Base-by-base conservation (phyloP, 2,888 invertebrate genomes). In the Hirtodrosophila alboralis region DNA sequence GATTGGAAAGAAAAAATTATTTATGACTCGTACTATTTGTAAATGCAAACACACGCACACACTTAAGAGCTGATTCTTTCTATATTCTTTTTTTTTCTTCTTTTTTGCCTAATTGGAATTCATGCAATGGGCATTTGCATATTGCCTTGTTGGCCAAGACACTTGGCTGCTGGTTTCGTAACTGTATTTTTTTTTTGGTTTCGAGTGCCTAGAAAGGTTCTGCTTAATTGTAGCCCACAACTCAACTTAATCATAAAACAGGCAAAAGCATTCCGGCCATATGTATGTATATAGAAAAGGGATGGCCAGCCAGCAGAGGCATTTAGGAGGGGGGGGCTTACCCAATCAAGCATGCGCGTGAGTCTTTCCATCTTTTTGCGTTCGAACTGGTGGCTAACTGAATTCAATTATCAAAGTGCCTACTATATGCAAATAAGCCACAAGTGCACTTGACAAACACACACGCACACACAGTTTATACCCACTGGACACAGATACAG, bases 331-430 rank as follows among this genome's bases (percentile, higher is more conserved):
- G 10, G 8, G 21, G 23, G 5, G 28, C 36, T 33, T 54, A 64
- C 31, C 79, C 79, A 79, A 79, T 79, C 79, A 79, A 84, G 84
- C 81, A 78, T 67, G 79, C 79, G 79, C 79, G 79, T 79, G 79
- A 80, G 83, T 81, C 48, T 48, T 54, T 45, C 75, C 79, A 81
- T 85, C 78, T 72, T 76, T 70, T 69, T 60, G 63, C 59, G 65
- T 61, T 64, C 63, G 58, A 64, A 57, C 43, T 63, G 76, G 61
- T 61, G 66, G 78, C 86, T 86, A 84, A 86, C 84, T 80, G 84
- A 86, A 87, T 84, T 86, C 87, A 87, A 87, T 87, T 86, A 87
- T 87, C 84, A 79, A 87, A 87, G 86, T 75, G 68, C 84, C 86
- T 84, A 79, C 84, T 85, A 87, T 84, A 86, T 86, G 87, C 87